Evolutionary conservation across 2,113 vertebrate species (phyloP).

Genomic region (Columba janthina): DNA sequence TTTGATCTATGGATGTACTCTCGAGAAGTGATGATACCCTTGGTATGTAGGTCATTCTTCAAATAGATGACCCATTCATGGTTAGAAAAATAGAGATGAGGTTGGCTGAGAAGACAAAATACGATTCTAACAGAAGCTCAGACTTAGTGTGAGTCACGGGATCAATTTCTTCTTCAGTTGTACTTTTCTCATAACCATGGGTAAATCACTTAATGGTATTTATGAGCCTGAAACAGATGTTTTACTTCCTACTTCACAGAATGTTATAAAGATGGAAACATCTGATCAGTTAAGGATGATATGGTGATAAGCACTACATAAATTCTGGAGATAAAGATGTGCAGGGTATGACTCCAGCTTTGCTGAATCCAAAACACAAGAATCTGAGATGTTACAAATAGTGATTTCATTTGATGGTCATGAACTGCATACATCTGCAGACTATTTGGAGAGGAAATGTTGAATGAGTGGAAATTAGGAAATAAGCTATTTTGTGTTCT

Average conservation of each 20-base stretch:
- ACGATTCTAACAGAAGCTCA: neutral
- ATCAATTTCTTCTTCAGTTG: neutral
- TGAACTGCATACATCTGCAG: neutral
- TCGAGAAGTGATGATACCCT: neutral
- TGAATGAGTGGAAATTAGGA: neutral
- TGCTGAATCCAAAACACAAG: neutral
- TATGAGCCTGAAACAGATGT: neutral
- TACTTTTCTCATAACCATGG: neutral
- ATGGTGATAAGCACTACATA: neutral
- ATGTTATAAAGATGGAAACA: neutral
- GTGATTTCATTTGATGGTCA: neutral
- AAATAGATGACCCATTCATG: neutral
- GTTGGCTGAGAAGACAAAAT: neutral
- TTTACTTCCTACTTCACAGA: neutral
- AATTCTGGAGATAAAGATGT: neutral
- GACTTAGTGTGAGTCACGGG: neutral
- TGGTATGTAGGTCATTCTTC: neutral
- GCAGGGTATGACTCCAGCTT: neutral
- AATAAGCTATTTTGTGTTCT: neutral
- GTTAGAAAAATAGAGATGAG: neutral
- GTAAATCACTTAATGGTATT: neutral
- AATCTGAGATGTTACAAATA: neutral
- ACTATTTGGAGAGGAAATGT: neutral
- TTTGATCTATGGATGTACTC: neutral
- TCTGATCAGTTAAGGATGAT: neutral